Evolutionary conservation across 2,888 invertebrate genomes (phyloP).

Genomic region (Temnothorax unifasciatus): DNA sequence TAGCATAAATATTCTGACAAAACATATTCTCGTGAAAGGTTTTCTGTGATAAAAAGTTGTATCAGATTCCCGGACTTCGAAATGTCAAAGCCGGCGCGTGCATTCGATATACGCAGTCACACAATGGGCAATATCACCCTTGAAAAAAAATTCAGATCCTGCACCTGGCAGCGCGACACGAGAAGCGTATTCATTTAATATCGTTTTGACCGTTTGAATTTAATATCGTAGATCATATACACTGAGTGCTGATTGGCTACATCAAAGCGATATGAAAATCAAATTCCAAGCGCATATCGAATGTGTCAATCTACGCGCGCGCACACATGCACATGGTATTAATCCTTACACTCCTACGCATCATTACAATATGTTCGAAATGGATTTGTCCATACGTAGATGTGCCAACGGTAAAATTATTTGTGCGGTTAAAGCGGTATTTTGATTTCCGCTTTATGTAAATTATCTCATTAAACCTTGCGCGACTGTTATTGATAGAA

Average conservation of each 20-base stretch:
- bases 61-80: slow-evolving; percentile 6
- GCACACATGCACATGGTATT: background rate
- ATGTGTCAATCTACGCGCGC: slow-evolving; percentile 12
- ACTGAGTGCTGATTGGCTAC: slow-evolving; percentile 21
- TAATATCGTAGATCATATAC: slow-evolving; percentile 13
- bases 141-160: slow-evolving; percentile 28
- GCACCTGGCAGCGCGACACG: slow-evolving; percentile 29
- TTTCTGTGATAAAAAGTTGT: slow-evolving; percentile 1
- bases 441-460: slow-evolving; percentile 33
- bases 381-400: slow-evolving; percentile 13
- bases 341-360: slow-evolving; percentile 1
- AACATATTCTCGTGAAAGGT: background rate
- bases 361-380: slow-evolving; percentile 8
- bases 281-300: slow-evolving; percentile 19
- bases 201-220: slow-evolving; percentile 31
- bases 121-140: slow-evolving; percentile 17
- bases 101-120: background rate
- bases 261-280: slow-evolving; percentile 49
- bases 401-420: slow-evolving; percentile 4
- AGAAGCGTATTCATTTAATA: slow-evolving; percentile 28
- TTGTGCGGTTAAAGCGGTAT: slow-evolving; percentile 11
- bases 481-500: background rate
- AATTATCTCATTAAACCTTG: slow-evolving; percentile 23
- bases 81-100: slow-evolving; percentile 15
- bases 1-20: background rate